Evolutionary conservation across 2,888 invertebrate species (phyloP).

Genomic region (Carterocephalus palaemon): DNA sequence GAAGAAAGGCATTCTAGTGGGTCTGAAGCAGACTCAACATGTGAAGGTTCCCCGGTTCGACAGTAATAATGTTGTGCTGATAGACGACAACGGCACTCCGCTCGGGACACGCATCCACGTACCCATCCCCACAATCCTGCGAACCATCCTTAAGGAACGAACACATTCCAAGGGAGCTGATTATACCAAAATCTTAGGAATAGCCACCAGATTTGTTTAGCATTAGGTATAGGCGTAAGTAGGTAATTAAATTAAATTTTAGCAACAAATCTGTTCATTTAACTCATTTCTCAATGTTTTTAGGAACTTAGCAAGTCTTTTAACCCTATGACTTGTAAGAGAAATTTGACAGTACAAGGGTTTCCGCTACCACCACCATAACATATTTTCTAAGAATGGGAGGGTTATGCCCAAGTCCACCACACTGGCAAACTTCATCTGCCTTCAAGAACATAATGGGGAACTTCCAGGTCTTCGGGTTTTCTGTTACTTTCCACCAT

Average conservation of each 20-base stretch:
- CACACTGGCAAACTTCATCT: no score
- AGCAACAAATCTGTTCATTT: no score
- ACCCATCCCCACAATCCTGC: constrained; percentile 93
- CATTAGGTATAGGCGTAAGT: constrained; percentile 23
- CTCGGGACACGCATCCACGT: constrained; percentile 96
- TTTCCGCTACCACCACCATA: no score
- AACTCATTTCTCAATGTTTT: no score
- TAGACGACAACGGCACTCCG: constrained; percentile 96
- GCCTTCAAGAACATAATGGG: no score
- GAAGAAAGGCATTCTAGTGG: constrained; percentile 90
- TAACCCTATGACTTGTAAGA: no score
- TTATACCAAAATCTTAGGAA: constrained; percentile 94
- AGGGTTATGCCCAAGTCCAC: no score
- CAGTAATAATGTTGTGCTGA: constrained; percentile 96
- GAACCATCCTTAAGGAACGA: constrained; percentile 90
- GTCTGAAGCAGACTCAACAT: constrained; percentile 89
- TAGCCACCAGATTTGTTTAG: constrained; percentile 92
- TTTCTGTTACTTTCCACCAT: no score
- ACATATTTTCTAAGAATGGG: no score
- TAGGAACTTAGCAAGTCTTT: no score
- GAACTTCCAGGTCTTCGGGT: no score
- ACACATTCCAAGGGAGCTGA: constrained; percentile 90
- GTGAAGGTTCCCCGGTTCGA: constrained; percentile 93
- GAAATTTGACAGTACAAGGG: no score
- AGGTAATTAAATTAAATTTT: constrained; percentile 13